Evolutionary conservation across 2,797 vertebrate species (phyloP), one percentile per base, ranked within the genome.

Genomic region (Harpagifer antarcticus): DNA sequence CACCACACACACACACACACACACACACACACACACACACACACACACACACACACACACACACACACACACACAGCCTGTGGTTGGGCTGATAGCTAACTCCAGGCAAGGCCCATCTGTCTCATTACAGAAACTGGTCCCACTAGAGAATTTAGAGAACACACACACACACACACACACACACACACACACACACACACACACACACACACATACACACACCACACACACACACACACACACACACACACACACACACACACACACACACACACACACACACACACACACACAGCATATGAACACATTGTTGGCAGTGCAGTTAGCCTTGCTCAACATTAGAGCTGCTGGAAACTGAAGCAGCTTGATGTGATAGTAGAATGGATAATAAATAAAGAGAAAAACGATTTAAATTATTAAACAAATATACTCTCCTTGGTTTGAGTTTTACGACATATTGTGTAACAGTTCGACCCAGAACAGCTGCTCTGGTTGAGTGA

Each of bases 101-200:
- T 90, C 74, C 66, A 86, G 84, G 87, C 87, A 82, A 82, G 69
- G 61, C 89, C 84, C 86, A 92, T 92, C 90, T 93, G 90, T 90
- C 86, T 92, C 87, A 90, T 93, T 89, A 91, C 83, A 82, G 67
- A 83, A 83, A 81, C 74, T 42, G 85, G 83, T 86, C 79, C 90
- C 87, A 82, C 73, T 57, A 44, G 85, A 88, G 83, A 84, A 66
- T 91, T 89, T 80, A n/a, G n/a, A n/a, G n/a, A n/a, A n/a, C n/a
- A 68, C 66, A 45, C 81, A 73, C 76, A 72, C 72, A 71, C 68
- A 59, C 53, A 57, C n/a, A 53, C 49, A 60, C 72, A 48, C 23
- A 10, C 63, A 60, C 61, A 40, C 42, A 23, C 49, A 31, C 3
- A 10, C 54, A 37, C 66, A 45, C 81, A 73, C 76, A 72, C 72